Evolutionary conservation across 37 sponge, comb jelly and placozoan genomes (phyloP), one percentile per base, ranked within the genome.

Genomic region (Hormiphora californensis): DNA sequence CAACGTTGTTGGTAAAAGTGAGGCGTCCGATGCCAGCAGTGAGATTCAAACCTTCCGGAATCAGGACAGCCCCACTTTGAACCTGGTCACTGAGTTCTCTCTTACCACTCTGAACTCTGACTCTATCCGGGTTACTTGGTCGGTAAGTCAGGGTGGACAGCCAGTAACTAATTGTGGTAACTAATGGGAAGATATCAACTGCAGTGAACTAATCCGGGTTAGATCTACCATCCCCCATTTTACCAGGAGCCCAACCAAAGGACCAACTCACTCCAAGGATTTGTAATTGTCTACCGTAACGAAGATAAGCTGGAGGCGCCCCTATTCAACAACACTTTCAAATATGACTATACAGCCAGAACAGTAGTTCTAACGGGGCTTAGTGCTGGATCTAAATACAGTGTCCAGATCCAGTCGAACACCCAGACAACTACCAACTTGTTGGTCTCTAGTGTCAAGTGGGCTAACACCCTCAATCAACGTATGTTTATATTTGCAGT

Each of bases 341-440:
- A n/a, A n/a, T n/a, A n/a, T n/a, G n/a, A n/a, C n/a, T n/a, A n/a
- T n/a, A n/a, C n/a, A n/a, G n/a, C n/a, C n/a, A n/a, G n/a, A n/a
- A n/a, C n/a, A 21, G 38, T 46, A 2, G 43, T 46, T 40, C 9
- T 73, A 32, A 46, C 40, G 35, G 81, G 43, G 4, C 81, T 73
- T 23, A 46, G 43, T 30, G 81, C 39, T 21, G 81, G 81, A 3
- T 39, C 81, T 3, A 9, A 43, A 28, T 73, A 73, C 81, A 36
- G 39, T 19, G 81, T 73, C 12, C 81, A 73, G 25, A 28, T 73
- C 1, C 36, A 73, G 25, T 73, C 81, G 1, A 73, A 73, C 81
- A 41, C 41, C 0, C 7, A 41, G n/a, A 25, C 25, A 15, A 4
- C 37, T 65, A 25, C 35, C 5, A 25, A 65, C 35, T 3, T 73